phyloP scores from a whole-genome alignment of 2,113 vertebrate genomes.

The Syngnathus scovelli region DNA sequence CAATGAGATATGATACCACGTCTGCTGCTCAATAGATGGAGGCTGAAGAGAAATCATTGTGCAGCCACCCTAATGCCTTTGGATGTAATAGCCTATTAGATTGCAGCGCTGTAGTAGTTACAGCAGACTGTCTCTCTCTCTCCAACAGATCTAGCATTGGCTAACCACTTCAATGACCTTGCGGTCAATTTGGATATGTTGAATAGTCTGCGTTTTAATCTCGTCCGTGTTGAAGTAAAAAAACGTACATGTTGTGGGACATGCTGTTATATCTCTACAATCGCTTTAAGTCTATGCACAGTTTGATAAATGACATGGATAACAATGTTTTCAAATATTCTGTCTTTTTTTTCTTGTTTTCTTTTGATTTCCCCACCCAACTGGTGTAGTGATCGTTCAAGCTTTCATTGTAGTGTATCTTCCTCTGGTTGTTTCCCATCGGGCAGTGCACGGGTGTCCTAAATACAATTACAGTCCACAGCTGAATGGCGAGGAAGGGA shows the following conservation, averaged over 20 bases:
- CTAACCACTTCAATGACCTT: slow-evolving; percentile 58
- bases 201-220: not conserved
- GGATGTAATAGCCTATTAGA: slow-evolving; percentile 51
- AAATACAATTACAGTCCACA: slow-evolving; percentile 69
- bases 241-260: too few relatives aligned
- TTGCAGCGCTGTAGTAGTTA: slow-evolving; percentile 31
- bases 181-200: slow-evolving; percentile 41
- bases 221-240: too few relatives aligned
- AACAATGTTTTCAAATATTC: not conserved
- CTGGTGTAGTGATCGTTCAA: slow-evolving; percentile 36
- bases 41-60: slow-evolving; percentile 44
- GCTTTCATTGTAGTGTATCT: slow-evolving; percentile 23
- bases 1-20: slow-evolving; percentile 19
- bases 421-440: slow-evolving; percentile 40
- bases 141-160: slow-evolving; percentile 29
- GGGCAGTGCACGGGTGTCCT: slow-evolving; percentile 56
- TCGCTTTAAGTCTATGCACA: too few relatives aligned
- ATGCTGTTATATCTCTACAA: too few relatives aligned
- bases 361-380: slow-evolving; percentile 10
- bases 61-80: slow-evolving; percentile 40
- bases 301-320: too few relatives aligned
- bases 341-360: slow-evolving; percentile 17
- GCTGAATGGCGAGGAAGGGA: slow-evolving; percentile 60
- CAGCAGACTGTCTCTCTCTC: slow-evolving; percentile 34
- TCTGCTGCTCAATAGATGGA: slow-evolving; percentile 36